Evolutionary conservation across 1,140 invertebrate species (phyloP), one percentile per base, ranked within the genome.

Genomic region (Polyergus mexicanus): DNA sequence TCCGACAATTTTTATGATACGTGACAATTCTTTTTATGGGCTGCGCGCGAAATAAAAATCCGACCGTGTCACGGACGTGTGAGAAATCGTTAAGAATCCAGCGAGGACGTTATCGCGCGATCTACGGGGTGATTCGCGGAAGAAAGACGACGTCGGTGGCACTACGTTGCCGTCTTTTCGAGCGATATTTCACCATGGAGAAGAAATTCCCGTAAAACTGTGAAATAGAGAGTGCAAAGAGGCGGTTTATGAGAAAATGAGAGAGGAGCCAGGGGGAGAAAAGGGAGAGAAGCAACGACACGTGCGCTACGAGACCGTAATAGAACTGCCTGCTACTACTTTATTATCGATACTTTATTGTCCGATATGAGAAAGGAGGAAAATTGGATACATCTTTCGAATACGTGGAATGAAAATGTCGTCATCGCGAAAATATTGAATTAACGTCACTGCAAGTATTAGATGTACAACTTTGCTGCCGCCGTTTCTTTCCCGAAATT

Each of bases 81-180:
- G 86, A 87, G 54, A 88, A 86, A 84, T 88, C 74, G 77, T 71
- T 56, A 38, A 88, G 86, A 84, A 86, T 88, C 62, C 69, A 7
- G 16, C 19, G 76, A 62, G 19, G 66, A 58, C 76, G 54, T 58
- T 74, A 87, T 77, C 85, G 74, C 10, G 22, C 51, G 56, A 87
- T 88, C 65, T 62, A 44, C 72, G 62, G 66, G 62, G 74, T 28
- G 84, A 83, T 83, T 86, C 22, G 65, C 54, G 28, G 25, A 54
- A 47, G 62, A 81, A 51, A 63, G 47, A 83, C n/a, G 76, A 47
- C 41, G 38, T 25, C 44, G 38, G 75, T 51, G 38, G 75, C 32
- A 25, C 51, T 32, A 80, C 22, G 32, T 65, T 44, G 83, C 69
- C 51, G 56, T 71, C 54, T 75, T 84, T 81, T 84, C 51, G 47